Conservation (phyloP, 2,888 invertebrate genomes). For the Ashinkailepas kermadecensis region DNA sequence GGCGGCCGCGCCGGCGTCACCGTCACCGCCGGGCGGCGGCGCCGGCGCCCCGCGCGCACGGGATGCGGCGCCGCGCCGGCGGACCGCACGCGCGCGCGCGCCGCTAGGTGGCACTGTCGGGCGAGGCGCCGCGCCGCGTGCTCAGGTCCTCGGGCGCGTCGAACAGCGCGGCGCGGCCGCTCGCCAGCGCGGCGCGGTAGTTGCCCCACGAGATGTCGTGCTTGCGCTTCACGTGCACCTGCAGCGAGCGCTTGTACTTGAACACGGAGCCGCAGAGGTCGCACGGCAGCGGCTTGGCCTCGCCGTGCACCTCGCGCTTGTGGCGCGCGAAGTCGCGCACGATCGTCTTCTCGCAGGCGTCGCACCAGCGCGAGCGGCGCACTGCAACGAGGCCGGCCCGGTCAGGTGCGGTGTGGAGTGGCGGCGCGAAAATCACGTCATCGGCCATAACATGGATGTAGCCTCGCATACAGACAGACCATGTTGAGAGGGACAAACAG, state of each 20-base stretch:
- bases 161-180: not conserved
- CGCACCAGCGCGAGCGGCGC: constrained; percentile 11
- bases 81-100: not conserved
- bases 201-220: constrained; percentile 28
- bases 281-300: constrained; percentile 33
- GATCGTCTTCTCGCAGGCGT: constrained; percentile 12
- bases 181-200: not conserved
- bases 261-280: constrained; percentile 34
- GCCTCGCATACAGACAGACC: too few species aligned
- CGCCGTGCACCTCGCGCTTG: constrained; percentile 34
- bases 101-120: constrained; percentile 4
- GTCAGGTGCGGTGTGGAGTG: too few species aligned
- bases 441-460: too few species aligned
- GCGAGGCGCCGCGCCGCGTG: not conserved
- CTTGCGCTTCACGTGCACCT: constrained; percentile 33
- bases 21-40: too few species aligned
- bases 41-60: not conserved
- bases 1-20: too few species aligned
- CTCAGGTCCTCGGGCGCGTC: not conserved
- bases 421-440: too few species aligned
- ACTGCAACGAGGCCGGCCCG: not conserved
- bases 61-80: not conserved
- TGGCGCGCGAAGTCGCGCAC: constrained; percentile 28
- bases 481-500: too few species aligned
- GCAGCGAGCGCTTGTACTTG: constrained; percentile 34